These are phyloP conservation scores for Pedetes capensis DNA, from an alignment of 2,113 vertebrate species.

Conservation along the genomic window DNA sequence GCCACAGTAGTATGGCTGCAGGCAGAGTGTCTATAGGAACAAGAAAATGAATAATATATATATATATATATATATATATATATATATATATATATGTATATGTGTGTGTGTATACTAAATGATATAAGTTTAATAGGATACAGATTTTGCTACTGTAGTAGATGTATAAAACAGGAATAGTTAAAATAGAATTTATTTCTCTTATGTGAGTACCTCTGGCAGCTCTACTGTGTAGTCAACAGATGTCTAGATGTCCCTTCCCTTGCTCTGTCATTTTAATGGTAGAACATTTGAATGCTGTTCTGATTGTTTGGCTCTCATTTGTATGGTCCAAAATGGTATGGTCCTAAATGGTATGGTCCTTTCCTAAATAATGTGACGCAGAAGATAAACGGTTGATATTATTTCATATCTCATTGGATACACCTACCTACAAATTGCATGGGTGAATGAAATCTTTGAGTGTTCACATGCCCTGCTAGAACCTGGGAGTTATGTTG, in stretches of 20 bases:
- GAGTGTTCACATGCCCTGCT: background rate
- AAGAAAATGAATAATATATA: background rate
- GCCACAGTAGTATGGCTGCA: too few species aligned
- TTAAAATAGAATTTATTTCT: background rate
- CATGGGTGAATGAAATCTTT: background rate
- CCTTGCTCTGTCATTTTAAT: background rate
- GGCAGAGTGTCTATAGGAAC: background rate
- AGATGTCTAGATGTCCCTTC: background rate
- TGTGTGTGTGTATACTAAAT: background rate
- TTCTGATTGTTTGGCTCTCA: background rate
- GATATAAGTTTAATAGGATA: background rate
- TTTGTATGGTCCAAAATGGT: background rate
- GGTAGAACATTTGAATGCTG: background rate
- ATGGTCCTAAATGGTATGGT: background rate
- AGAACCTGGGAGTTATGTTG: background rate
- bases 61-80: too few species aligned
- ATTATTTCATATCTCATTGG: background rate
- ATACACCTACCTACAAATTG: background rate
- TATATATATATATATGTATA: too few species aligned
- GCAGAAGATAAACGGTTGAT: background rate
- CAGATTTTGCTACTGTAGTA: background rate
- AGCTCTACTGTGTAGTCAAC: background rate
- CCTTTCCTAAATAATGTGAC: background rate
- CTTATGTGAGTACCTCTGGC: background rate
- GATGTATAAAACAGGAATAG: background rate